Base-by-base conservation (phyloP, 2,797 vertebrate species). In the Gambusia yucatana region DNA sequence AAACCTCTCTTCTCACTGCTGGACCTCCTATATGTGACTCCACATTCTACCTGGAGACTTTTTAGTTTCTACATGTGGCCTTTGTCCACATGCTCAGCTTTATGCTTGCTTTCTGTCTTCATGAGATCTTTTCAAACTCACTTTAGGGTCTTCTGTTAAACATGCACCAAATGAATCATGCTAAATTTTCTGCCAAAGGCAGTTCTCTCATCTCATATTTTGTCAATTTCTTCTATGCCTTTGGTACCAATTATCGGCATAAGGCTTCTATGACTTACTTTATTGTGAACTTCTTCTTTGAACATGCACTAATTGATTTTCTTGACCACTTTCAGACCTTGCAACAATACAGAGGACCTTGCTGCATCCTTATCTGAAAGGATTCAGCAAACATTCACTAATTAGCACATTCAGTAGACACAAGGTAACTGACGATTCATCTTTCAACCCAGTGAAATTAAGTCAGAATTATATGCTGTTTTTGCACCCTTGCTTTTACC, bases 141-240 rank as follows among this genome's bases (percentile, higher is more conserved):
- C 13, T 13, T 52, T 11, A 43, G 6, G 59, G 69, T 33, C 59
- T 74, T 74, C 1, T 50, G 65, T 75, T 14, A 67, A 20, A 43
- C 33, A 75, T 70, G 1, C 30, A 81, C 25, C 55, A 48, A 71
- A 83, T 75, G 57, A 83, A 43, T 74, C 28, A 59, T 3, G 41
- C 3, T 44, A n/a, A 16, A 44, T 44, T 69, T 44, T n/a, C 10
- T 43, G 25, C 65, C 17, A 20, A 39, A 65, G 30, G 22, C 33
- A 8, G 33, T 81, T 9, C 57, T 72, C 44, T 41, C 61, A 13
- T 61, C n/a, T 77, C 61, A 10, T 46, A 63, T 63, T 39, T 36
- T 39, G 76, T 44, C 69, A 70, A 11, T 22, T 8, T 67, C 5
- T 52, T 63, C 5, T 43, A 46, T 17, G 30, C 59, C 52, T 46